Percentiles rank a stretch among this genome's conserved stretches.
These are phyloP conservation scores for Ondatra zibethicus DNA, from an alignment of 2,113 vertebrate genomes.

Conservation along the genomic window DNA sequence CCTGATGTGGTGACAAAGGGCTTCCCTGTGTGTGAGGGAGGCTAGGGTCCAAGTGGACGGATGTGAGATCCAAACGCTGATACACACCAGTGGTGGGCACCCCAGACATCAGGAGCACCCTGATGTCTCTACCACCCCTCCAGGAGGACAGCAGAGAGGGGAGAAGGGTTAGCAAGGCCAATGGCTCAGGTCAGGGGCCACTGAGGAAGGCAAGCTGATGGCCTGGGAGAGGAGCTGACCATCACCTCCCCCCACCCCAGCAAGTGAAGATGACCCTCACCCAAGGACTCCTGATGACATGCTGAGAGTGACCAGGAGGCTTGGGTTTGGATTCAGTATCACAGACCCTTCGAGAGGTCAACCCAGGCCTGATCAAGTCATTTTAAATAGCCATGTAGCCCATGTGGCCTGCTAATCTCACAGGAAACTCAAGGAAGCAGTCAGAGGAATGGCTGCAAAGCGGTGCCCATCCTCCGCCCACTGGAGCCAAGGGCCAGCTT, in stretches of 20 bases:
- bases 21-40: not conserved
- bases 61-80: not conserved
- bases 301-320: not conserved
- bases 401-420: conserved; percentile 24
- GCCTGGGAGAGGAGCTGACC: not conserved
- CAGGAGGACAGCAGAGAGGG: too few species aligned
- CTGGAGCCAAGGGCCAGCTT: conserved; percentile 74
- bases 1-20: not conserved
- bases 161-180: fast-evolving
- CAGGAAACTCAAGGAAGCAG: conserved; percentile 65
- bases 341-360: not conserved
- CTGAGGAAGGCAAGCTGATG: fast-evolving
- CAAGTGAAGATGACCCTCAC: not conserved
- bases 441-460: not conserved
- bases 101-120: not conserved
- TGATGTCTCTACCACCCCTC: not conserved
- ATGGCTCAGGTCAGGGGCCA: not conserved
- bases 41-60: not conserved
- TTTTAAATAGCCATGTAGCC: not conserved
- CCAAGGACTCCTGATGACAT: not conserved
- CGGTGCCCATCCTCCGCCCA: fast-evolving
- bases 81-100: not conserved
- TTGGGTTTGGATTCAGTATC: not conserved
- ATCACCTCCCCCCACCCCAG: not conserved
- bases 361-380: not conserved